Percentiles rank a stretch among this genome's conserved stretches.
phyloP scores from a whole-genome alignment of 2,113 vertebrate genomes.

The Steatornis caripensis region DNA sequence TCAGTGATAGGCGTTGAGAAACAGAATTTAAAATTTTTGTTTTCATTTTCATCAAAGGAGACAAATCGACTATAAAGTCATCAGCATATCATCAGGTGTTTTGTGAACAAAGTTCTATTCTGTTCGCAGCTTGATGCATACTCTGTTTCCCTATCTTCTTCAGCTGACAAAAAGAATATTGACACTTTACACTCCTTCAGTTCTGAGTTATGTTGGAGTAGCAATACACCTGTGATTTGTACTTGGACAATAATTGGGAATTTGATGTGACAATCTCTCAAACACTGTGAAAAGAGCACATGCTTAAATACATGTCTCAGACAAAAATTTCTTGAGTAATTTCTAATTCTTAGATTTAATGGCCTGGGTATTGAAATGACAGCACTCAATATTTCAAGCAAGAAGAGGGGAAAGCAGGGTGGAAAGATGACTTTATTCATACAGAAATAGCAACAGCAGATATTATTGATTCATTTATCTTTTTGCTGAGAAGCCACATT shows the following conservation, averaged over 20 bases:
- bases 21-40: background rate
- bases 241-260: background rate
- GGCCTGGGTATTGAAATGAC: background rate
- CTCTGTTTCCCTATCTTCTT: background rate
- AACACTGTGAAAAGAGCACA: background rate
- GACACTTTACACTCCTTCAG: background rate
- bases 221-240: background rate
- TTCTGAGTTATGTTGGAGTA: background rate
- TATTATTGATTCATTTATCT: background rate
- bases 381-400: background rate
- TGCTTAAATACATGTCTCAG: background rate
- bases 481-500: background rate
- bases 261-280: constrained; percentile 10
- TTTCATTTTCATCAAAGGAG: background rate
- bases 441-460: background rate
- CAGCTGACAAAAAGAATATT: background rate
- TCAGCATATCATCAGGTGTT: background rate
- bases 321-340: background rate
- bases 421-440: background rate
- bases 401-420: background rate
- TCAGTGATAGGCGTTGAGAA: background rate
- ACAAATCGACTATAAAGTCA: too few relatives aligned
- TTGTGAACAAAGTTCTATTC: background rate
- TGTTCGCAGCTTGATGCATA: background rate
- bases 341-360: constrained; percentile 10